Percentiles rank a stretch among this genome's conserved stretches.
These are phyloP conservation scores for Caranx ignobilis DNA, from an alignment of 2,113 vertebrate genomes.

Conservation along the genomic window DNA sequence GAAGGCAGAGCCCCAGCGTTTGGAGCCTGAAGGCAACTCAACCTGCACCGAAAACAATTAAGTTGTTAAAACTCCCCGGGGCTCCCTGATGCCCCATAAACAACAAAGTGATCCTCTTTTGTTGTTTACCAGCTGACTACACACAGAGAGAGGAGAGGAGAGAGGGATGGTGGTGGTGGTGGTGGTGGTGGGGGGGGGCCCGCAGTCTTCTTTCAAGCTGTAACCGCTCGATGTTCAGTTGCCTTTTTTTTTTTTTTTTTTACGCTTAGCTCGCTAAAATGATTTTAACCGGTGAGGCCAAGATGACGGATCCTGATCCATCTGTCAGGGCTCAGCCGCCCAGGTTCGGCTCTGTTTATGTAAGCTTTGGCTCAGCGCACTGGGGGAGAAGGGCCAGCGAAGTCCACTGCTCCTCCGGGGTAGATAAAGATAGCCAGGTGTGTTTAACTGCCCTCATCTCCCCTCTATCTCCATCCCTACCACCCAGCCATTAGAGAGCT, in stretches of 20 bases:
- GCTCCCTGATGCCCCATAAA: slow-evolving; percentile 60
- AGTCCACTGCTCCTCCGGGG: slow-evolving; percentile 60
- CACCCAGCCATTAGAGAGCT: slow-evolving; percentile 66
- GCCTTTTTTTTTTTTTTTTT: neutral
- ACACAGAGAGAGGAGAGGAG: neutral
- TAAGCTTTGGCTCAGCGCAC: slow-evolving; percentile 33
- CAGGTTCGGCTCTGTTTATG: slow-evolving; percentile 51
- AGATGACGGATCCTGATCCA: slow-evolving; percentile 53
- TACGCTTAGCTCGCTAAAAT: slow-evolving; percentile 11
- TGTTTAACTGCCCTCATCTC: slow-evolving; percentile 72
- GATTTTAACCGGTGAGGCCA: slow-evolving; percentile 42
- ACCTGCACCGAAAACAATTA: slow-evolving; percentile 68
- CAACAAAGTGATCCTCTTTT: slow-evolving; percentile 73
- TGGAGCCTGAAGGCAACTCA: slow-evolving; percentile 40
- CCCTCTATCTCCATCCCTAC: slow-evolving; percentile 39
- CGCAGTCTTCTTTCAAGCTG: slow-evolving; percentile 20
- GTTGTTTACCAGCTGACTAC: slow-evolving; percentile 62
- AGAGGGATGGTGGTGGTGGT: no score
- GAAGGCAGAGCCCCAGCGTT: slow-evolving; percentile 46
- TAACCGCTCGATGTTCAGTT: slow-evolving; percentile 23
- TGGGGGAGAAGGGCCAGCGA: slow-evolving; percentile 6
- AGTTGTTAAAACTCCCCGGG: slow-evolving; percentile 61
- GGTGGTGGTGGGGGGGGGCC: slow-evolving; percentile 1
- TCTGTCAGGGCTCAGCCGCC: slow-evolving; percentile 55
- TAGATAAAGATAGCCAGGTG: slow-evolving; percentile 76